Conservation (phyloP, 2,113 vertebrate species). For the Sturnira hondurensis region DNA sequence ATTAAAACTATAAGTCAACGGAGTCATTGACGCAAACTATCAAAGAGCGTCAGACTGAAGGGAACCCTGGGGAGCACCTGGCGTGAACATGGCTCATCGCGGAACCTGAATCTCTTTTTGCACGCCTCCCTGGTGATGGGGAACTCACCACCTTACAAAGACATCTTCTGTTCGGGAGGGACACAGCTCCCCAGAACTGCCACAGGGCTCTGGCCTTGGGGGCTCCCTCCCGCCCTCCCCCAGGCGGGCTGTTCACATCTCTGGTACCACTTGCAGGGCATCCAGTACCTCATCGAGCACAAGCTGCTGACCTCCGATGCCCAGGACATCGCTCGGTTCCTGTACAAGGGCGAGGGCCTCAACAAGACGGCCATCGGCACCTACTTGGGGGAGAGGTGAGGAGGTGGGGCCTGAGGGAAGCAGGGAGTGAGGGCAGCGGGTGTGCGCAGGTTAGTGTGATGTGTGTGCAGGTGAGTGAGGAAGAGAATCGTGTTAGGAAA, state of each 20-base stretch:
- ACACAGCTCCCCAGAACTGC: not conserved
- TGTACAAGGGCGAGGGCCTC: conserved; percentile 95
- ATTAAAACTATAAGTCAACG: not conserved
- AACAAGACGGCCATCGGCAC: conserved; percentile 96
- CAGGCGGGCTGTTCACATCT: not conserved
- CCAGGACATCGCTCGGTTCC: conserved; percentile 88
- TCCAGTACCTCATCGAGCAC: conserved; percentile 88
- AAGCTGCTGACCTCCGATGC: conserved; percentile 82
- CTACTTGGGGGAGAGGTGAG: conserved; percentile 94
- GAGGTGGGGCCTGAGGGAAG: fast-evolving
- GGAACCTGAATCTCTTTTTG: not conserved
- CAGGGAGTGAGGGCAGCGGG: not conserved
- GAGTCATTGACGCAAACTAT: not conserved
- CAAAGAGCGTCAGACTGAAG: not conserved
- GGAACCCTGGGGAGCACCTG: not conserved
- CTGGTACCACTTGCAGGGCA: conserved; percentile 81
- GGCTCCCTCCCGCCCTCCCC: not conserved
- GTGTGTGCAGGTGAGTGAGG: conserved; percentile 74
- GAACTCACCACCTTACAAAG: not conserved
- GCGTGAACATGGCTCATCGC: not conserved
- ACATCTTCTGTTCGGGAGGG: not conserved
- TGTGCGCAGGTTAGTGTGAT: not conserved
- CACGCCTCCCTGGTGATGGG: not conserved
- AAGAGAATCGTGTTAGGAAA: not conserved
- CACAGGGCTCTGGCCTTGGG: not conserved